phyloP scores from a whole-genome alignment of 2,888 invertebrate species.

The Euproctis similis region DNA sequence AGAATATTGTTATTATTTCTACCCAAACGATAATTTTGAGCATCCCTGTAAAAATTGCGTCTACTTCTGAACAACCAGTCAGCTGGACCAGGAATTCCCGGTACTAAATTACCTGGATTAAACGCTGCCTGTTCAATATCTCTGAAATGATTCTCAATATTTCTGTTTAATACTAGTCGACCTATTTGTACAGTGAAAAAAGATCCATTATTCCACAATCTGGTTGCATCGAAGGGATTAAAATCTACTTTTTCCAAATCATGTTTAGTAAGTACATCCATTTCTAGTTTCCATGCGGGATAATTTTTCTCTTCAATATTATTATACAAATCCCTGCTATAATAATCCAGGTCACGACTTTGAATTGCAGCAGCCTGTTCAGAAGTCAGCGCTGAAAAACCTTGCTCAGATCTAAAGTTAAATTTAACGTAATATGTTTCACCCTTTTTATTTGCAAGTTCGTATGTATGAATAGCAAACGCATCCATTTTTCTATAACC shows the following conservation, averaged over 20 bases:
- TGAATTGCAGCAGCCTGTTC: slow-evolving; percentile 78
- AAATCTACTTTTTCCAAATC: slow-evolving; percentile 45
- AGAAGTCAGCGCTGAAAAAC: slow-evolving; percentile 82
- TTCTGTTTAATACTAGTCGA: slow-evolving; percentile 57
- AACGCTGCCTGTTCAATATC: slow-evolving; percentile 71
- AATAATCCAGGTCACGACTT: slow-evolving; percentile 86
- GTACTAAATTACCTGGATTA: slow-evolving; percentile 40
- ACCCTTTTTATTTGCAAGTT: slow-evolving; percentile 83
- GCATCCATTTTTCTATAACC: slow-evolving; percentile 92
- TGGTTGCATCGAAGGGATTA: slow-evolving; percentile 65
- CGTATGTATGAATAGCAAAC: slow-evolving; percentile 92
- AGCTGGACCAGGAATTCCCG: slow-evolving; percentile 67
- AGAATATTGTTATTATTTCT: slow-evolving; percentile 30
- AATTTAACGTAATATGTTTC: slow-evolving; percentile 87
- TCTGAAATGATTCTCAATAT: slow-evolving; percentile 64
- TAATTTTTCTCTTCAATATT: slow-evolving; percentile 81
- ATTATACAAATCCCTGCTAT: slow-evolving; percentile 87
- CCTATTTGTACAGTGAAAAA: slow-evolving; percentile 69
- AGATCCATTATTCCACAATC: slow-evolving; percentile 54
- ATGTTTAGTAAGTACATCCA: slow-evolving; percentile 54
- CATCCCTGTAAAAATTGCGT: slow-evolving; percentile 68
- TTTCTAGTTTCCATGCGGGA: slow-evolving; percentile 57
- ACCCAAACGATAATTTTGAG: slow-evolving; percentile 55
- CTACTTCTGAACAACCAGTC: slow-evolving; percentile 71
- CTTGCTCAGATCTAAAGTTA: slow-evolving; percentile 90